A percentile compares a stretch with the other conserved stretches of the same genome.
phyloP scores from a whole-genome alignment of 2,888 invertebrate genomes.

The Hypena proboscidalis region DNA sequence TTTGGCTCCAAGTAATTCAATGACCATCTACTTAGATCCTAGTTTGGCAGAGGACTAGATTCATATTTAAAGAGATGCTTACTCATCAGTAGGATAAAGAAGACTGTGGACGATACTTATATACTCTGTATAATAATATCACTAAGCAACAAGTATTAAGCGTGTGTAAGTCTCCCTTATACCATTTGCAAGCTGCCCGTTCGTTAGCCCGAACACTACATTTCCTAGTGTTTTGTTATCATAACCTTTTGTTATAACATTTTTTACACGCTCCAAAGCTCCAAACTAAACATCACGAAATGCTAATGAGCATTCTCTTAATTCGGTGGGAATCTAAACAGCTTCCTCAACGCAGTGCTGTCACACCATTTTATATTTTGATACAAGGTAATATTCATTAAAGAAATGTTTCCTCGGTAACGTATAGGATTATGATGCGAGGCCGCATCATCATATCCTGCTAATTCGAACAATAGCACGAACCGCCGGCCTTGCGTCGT shows the following conservation, averaged over 20 bases:
- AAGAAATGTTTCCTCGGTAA: constrained; percentile 67
- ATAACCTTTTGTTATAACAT: constrained; percentile 9
- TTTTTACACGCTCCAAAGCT: constrained; percentile 33
- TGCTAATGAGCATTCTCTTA: constrained; percentile 40
- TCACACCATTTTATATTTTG: constrained; percentile 55
- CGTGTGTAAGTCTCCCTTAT: too few species aligned
- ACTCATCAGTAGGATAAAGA: too few species aligned
- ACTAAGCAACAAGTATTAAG: too few species aligned
- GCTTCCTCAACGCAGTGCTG: constrained; percentile 47
- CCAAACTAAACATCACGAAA: constrained; percentile 44
- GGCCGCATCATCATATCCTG: constrained; percentile 69
- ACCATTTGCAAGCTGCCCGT: constrained; percentile 33
- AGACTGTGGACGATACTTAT: too few species aligned
- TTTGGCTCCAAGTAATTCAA: too few species aligned
- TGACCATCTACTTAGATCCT: too few species aligned
- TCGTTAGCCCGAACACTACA: constrained; percentile 35
- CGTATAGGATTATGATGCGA: constrained; percentile 64
- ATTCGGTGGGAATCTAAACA: constrained; percentile 20
- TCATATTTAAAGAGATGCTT: too few species aligned
- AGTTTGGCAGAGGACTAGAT: too few species aligned
- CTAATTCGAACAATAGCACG: constrained; percentile 66
- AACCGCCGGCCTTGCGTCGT: constrained; percentile 49
- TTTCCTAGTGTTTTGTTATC: constrained; percentile 26
- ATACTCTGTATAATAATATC: too few species aligned
- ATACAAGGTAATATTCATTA: constrained; percentile 61